Conservation (phyloP, 2,888 invertebrate genomes). For the Rhingia campestris region DNA sequence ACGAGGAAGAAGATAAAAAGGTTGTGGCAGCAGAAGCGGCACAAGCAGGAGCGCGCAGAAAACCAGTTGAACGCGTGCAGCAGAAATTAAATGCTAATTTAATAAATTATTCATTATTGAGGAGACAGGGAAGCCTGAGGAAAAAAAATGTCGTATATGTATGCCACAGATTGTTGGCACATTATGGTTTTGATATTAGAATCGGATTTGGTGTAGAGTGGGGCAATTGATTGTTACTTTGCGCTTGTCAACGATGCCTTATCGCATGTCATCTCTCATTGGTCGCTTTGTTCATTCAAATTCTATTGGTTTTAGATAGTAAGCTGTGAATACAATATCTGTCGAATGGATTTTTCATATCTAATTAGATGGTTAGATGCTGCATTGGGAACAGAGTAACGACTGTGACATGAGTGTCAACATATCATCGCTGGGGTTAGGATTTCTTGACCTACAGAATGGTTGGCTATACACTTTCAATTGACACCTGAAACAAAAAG, state of each 20-base stretch:
- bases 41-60: slow-evolving; percentile 52
- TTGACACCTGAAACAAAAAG: too few relatives aligned
- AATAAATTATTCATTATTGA: slow-evolving; percentile 71
- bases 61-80: slow-evolving; percentile 74
- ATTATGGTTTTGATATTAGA: slow-evolving; percentile 63
- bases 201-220: slow-evolving; percentile 45
- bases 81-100: slow-evolving; percentile 74
- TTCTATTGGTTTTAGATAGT: slow-evolving; percentile 44
- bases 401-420: too few relatives aligned
- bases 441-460: too few relatives aligned
- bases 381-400: background rate
- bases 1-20: slow-evolving; percentile 61
- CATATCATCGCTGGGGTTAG: too few relatives aligned
- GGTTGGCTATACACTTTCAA: too few relatives aligned
- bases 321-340: slow-evolving; percentile 2
- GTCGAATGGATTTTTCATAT: slow-evolving; percentile 22
- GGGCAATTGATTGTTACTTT: slow-evolving; percentile 49
- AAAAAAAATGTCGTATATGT: slow-evolving; percentile 14
- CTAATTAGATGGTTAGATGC: slow-evolving; percentile 21
- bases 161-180: slow-evolving; percentile 66
- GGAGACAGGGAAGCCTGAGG: slow-evolving; percentile 54
- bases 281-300: slow-evolving; percentile 57
- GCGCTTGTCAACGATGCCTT: slow-evolving; percentile 48
- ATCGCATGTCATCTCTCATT: slow-evolving; percentile 60
- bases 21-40: slow-evolving; percentile 39